phyloP scores from a whole-genome alignment of 2,797 vertebrate genomes.

The Eulemur mongoz region DNA sequence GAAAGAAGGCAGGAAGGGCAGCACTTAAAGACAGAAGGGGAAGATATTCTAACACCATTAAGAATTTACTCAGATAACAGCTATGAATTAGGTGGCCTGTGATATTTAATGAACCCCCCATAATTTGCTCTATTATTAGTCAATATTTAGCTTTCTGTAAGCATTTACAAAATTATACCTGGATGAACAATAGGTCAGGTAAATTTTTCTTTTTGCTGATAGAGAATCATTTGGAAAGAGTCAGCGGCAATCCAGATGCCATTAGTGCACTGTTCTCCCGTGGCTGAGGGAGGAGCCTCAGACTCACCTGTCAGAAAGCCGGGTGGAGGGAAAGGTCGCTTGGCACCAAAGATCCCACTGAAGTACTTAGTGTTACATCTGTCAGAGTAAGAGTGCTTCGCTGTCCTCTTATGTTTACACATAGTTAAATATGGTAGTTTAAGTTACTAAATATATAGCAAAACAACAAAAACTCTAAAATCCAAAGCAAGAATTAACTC shows the following conservation, averaged over 20 bases:
- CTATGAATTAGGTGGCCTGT: background rate
- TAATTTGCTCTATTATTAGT: slow-evolving; percentile 62
- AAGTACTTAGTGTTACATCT: slow-evolving; percentile 67
- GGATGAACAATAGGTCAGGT: background rate
- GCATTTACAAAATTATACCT: slow-evolving; percentile 45
- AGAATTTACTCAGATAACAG: background rate
- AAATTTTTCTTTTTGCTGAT: slow-evolving; percentile 61
- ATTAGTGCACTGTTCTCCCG: slow-evolving; percentile 22
- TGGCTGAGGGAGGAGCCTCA: background rate
- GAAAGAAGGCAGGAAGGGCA: background rate
- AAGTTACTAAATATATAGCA: slow-evolving; percentile 51
- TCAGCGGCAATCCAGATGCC: slow-evolving; percentile 36
- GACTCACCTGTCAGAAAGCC: slow-evolving; percentile 67
- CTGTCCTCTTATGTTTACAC: slow-evolving; percentile 28
- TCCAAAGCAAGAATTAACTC: background rate
- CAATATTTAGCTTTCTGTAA: slow-evolving; percentile 48
- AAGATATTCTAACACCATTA: background rate
- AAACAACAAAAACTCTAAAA: slow-evolving; percentile 58
- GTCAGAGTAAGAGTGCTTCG: slow-evolving; percentile 71
- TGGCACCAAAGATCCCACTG: slow-evolving; percentile 67
- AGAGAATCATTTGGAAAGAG: slow-evolving; percentile 56
- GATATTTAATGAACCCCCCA: background rate
- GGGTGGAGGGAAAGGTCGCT: slow-evolving; percentile 45
- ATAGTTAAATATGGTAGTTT: slow-evolving; percentile 60
- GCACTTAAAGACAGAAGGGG: background rate